phyloP scores from a whole-genome alignment of 1,140 invertebrate genomes.

The Pseudoatta argentina region DNA sequence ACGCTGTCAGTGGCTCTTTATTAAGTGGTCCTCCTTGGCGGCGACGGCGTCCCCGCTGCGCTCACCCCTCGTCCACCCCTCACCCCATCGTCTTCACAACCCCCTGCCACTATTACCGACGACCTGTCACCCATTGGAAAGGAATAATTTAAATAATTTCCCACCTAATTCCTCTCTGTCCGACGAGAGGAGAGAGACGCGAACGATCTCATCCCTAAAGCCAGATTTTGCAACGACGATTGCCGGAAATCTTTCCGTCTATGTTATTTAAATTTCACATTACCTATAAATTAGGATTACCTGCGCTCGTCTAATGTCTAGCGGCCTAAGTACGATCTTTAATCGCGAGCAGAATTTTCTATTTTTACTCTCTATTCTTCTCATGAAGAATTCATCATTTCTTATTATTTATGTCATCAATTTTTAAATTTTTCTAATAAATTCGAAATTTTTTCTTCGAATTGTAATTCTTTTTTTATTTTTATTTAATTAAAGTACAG shows the following conservation, averaged over 20 bases:
- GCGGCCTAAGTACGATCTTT: neutral
- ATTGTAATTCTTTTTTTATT: neutral
- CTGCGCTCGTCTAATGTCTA: neutral
- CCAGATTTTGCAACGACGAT: slow-evolving; percentile 61
- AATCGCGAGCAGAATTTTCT: neutral
- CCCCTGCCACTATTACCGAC: slow-evolving; percentile 37
- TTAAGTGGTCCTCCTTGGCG: slow-evolving; percentile 78
- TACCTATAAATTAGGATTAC: slow-evolving; percentile 21
- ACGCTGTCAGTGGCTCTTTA: slow-evolving; percentile 82
- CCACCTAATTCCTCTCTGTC: slow-evolving; percentile 67
- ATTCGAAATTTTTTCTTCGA: neutral
- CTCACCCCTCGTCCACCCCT: slow-evolving; percentile 26
- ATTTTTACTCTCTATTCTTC: neutral
- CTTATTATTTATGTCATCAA: neutral
- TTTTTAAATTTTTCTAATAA: neutral
- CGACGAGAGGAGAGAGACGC: slow-evolving; percentile 14
- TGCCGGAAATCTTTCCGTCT: slow-evolving; percentile 11
- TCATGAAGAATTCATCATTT: neutral
- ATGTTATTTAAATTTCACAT: slow-evolving; percentile 59
- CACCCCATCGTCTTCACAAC: neutral
- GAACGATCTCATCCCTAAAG: slow-evolving; percentile 3
- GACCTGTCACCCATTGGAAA: slow-evolving; percentile 75
- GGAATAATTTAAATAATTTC: slow-evolving; percentile 79
- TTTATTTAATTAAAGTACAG: neutral
- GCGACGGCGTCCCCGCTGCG: slow-evolving; percentile 30